Conservation (phyloP, 2,888 invertebrate genomes). For the Meteorus cinctellus region DNA sequence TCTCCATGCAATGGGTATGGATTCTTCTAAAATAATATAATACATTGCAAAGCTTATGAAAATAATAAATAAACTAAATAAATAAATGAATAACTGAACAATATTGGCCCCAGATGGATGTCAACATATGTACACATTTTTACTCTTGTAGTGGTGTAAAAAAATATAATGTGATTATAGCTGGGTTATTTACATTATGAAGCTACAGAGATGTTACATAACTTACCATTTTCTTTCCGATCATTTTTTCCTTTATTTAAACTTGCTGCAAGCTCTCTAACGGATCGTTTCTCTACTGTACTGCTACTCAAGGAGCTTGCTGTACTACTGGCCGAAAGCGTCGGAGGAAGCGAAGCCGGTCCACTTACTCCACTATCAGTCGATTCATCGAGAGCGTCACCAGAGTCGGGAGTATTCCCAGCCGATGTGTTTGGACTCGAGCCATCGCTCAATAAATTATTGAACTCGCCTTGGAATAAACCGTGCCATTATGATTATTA, state of each 20-base stretch:
- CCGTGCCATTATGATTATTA: neutral
- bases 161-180: neutral
- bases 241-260: slow-evolving; percentile 70
- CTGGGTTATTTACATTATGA: slow-evolving; percentile 9
- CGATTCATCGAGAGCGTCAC: slow-evolving; percentile 77
- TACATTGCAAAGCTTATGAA: slow-evolving; percentile 49
- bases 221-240: slow-evolving; percentile 70
- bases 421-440: slow-evolving; percentile 79
- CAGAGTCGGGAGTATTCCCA: slow-evolving; percentile 79
- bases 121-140: slow-evolving; percentile 34
- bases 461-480: slow-evolving; percentile 73
- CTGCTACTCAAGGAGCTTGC: slow-evolving; percentile 71
- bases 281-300: slow-evolving; percentile 75
- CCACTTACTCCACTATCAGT: slow-evolving; percentile 73
- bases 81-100: neutral
- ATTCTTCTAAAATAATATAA: slow-evolving; percentile 65
- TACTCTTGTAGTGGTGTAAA: slow-evolving; percentile 20
- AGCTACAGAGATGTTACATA: slow-evolving; percentile 3
- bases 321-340: slow-evolving; percentile 69
- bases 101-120: slow-evolving; percentile 4
- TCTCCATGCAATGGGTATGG: slow-evolving; percentile 71
- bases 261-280: slow-evolving; percentile 75
- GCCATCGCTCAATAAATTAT: slow-evolving; percentile 76
- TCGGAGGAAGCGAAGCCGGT: slow-evolving; percentile 70
- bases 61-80: slow-evolving; percentile 24